Base-by-base conservation (phyloP, 2,113 vertebrate species). In the Neolamprologus tretocephalus region DNA sequence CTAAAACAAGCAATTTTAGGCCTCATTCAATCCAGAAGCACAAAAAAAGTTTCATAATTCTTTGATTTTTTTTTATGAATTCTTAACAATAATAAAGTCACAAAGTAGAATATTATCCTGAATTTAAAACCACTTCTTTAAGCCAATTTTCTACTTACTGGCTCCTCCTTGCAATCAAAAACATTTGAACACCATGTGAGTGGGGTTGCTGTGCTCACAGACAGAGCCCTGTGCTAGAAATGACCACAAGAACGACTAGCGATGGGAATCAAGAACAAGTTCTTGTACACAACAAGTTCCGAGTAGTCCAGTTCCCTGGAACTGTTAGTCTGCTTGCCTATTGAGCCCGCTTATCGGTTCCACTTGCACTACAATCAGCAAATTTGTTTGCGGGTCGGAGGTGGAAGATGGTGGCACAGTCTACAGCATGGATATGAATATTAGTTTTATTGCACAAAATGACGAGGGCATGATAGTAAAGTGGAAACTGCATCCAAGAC, bases 201-300 rank as follows among this genome's bases (percentile, higher is more conserved):
- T 19, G 71, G 23, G 9, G 71, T 26, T 31, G 42, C 71, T 19
- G 71, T 75, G 23, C 23, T 75, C 42, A 75, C 71, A 47, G 42
- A 17, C 71, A 75, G 71, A 31, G 14, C 23, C 16, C 0, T 28
- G 1, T 73, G 40, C 14, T 26, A 3, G 21, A 73, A 45, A 73
- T 26, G 21, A 73, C 40, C 21, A 73, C 12, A 45, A 63, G 17
- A 63, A 63, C 6, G 0, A 63, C 17, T n/a, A 11, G 0, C 6
- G 6, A 63, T 35, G 17, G 58, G 58, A n/a, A 35, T 63, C 17
- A 19, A 63, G 17, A n/a, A 63, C 31, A 35, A 35, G 17, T 63
- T 63, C 31, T 63, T 63, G 58, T n/a, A 63, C 31, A 61, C 57
- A 17, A 61, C 26, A 17, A 31, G 14, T 9, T 61, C 57, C 5